Percentiles rank a stretch among this genome's conserved stretches.
phyloP scores from a whole-genome alignment of 2,888 invertebrate species.

The Drosophila algonquin region DNA sequence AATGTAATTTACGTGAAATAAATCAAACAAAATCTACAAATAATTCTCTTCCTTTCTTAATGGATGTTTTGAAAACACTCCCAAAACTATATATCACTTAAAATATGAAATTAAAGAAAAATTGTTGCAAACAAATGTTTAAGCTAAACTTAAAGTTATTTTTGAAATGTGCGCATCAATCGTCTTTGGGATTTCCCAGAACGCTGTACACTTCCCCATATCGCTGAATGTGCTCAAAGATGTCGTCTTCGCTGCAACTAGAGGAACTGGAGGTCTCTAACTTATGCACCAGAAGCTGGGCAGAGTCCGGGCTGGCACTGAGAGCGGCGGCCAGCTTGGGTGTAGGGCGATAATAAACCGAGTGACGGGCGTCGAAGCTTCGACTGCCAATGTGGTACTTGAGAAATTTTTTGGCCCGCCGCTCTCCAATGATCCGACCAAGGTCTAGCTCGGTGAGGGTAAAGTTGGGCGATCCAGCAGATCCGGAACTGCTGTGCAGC shows the following conservation, averaged over 20 bases:
- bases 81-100: neutral
- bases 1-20: constrained; percentile 77
- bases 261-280: constrained; percentile 34
- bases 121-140: neutral
- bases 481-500: constrained; percentile 47
- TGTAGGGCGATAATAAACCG: constrained; percentile 76
- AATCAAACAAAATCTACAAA: constrained; percentile 69
- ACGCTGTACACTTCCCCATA: constrained; percentile 67
- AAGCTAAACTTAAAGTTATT: neutral
- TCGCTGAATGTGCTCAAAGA: constrained; percentile 52
- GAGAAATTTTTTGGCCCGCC: constrained; percentile 68
- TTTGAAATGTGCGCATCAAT: neutral
- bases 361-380: constrained; percentile 71
- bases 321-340: constrained; percentile 42
- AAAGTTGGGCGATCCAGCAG: constrained; percentile 48
- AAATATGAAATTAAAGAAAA: constrained; percentile 2
- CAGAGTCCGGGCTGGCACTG: neutral
- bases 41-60: neutral
- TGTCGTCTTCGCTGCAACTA: constrained; percentile 70
- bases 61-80: neutral
- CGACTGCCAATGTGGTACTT: constrained; percentile 70
- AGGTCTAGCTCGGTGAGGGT: constrained; percentile 74
- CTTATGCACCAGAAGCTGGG: constrained; percentile 12
- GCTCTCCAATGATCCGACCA: constrained; percentile 67
- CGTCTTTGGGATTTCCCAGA: constrained; percentile 23